Conservation (phyloP, 2,797 vertebrate species). For the Neosalanx taihuensis region DNA sequence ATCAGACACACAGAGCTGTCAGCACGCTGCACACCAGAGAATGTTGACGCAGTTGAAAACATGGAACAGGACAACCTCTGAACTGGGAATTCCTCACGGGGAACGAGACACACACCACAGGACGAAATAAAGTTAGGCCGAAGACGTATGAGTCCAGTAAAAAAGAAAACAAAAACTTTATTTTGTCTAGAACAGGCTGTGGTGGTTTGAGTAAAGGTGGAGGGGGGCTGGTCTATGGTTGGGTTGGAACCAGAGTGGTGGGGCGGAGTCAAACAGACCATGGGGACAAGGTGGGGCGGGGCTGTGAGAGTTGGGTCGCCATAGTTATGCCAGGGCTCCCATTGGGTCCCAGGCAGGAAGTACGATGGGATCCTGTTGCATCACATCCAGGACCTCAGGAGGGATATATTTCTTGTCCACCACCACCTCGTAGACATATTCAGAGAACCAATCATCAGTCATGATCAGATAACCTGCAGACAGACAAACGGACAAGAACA, state of each 20-base stretch:
- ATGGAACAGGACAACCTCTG: neutral
- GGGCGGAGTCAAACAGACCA: conserved; percentile 63
- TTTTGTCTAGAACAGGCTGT: conserved; percentile 62
- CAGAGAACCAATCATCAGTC: conserved; percentile 97
- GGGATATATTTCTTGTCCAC: conserved; percentile 88
- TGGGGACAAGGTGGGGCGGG: conserved; percentile 42
- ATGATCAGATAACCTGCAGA: conserved; percentile 93
- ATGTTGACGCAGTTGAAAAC: neutral
- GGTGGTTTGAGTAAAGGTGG: conserved; percentile 18
- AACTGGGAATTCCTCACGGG: neutral
- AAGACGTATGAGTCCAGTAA: conserved; percentile 59
- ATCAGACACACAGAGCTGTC: neutral
- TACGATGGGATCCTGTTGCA: conserved; percentile 84
- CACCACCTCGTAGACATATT: conserved; percentile 96
- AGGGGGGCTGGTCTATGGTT: conserved; percentile 27
- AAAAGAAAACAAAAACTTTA: conserved; percentile 70
- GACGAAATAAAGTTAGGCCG: conserved; percentile 36
- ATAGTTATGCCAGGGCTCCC: conserved; percentile 86
- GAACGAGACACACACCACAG: conserved; percentile 1
- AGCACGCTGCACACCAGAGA: neutral
- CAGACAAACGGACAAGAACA: conserved; percentile 11
- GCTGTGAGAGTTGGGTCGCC: conserved; percentile 48
- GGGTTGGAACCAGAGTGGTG: conserved; percentile 63
- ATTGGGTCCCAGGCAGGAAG: conserved; percentile 99
- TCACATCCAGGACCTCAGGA: conserved; percentile 82